Base-by-base conservation (phyloP, 2,888 invertebrate species). In the Lampropteryx suffumata region DNA sequence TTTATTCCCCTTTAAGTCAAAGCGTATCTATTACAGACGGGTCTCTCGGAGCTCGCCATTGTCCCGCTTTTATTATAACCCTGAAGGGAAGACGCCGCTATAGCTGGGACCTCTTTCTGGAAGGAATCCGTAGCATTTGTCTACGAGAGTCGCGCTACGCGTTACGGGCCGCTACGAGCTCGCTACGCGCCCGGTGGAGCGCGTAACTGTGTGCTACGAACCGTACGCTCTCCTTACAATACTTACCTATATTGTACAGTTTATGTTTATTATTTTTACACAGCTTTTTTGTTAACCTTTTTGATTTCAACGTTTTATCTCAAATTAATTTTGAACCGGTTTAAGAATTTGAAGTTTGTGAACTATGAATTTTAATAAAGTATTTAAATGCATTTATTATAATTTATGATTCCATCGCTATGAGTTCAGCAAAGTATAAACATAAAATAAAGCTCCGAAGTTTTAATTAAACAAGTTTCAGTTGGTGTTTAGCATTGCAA, bases 391-490 rank as follows among this genome's bases (percentile, higher is more conserved):
- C 44, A 37, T 50, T 53, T 43, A 54, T 56, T 55, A 35, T 61
- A 50, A 60, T 53, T 61, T 52, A 67, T 55, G 40, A 57, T 53
- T 30, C 34, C 39, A 55, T 59, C 51, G 41, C 51, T 45, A 57
- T 39, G 43, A 50, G 32, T 32, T 41, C 33, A 47, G 45, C 35
- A 29, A 47, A 57, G 41, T 45, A 50, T 50, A 44, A 47, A 48
- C 44, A 45, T 44, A 26, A 45, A 45, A 41, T 47, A 48, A 24
- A 45, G 44, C 29, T 32, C 12, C 37, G 8, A 71, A 70, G 64
- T 69, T 70, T 67, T 72, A 72, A 70, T 72, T 61, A 67, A 72
- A 62, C 61, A 70, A 70, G 62, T 70, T 66, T 52, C 61, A 51
- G 58, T 50, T 39, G 46, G 49, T 61, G 62, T 57, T 68, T 69